Evolutionary conservation across 1,140 invertebrate genomes (phyloP).

Genomic region (Macrotrachela quadricornifera): DNA sequence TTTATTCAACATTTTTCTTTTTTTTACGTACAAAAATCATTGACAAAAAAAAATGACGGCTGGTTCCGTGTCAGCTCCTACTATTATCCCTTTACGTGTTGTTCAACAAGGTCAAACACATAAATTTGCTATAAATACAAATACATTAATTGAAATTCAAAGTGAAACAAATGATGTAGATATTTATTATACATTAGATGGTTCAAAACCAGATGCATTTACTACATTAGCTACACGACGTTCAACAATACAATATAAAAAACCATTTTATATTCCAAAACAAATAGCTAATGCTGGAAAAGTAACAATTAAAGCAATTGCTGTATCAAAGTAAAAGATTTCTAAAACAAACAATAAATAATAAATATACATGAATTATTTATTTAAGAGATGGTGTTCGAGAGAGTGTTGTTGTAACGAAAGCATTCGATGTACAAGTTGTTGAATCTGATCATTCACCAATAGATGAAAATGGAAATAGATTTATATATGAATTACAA

Average conservation of each 20-base stretch:
- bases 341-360: not conserved
- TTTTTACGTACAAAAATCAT: not conserved
- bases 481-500: slow-evolving; percentile 23
- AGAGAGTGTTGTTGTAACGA: slow-evolving; percentile 27
- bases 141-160: slow-evolving; percentile 26
- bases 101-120: slow-evolving; percentile 17
- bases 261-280: slow-evolving; percentile 25
- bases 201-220: slow-evolving; percentile 29
- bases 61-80: slow-evolving; percentile 25
- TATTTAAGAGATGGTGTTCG: slow-evolving; percentile 23
- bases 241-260: slow-evolving; percentile 23
- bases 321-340: slow-evolving; percentile 19
- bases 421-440: slow-evolving; percentile 29
- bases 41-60: slow-evolving; percentile 24
- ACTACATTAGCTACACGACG: slow-evolving; percentile 15
- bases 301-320: slow-evolving; percentile 27
- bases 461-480: slow-evolving; percentile 20
- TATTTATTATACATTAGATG: slow-evolving; percentile 30
- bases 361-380: not conserved
- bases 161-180: slow-evolving; percentile 14
- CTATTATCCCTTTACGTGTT: slow-evolving; percentile 25
- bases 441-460: slow-evolving; percentile 9
- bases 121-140: slow-evolving; percentile 24
- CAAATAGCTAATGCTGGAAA: slow-evolving; percentile 14
- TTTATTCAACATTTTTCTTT: not conserved